phyloP scores from a whole-genome alignment of 2,797 vertebrate genomes.

The Tragelaphus oryx region DNA sequence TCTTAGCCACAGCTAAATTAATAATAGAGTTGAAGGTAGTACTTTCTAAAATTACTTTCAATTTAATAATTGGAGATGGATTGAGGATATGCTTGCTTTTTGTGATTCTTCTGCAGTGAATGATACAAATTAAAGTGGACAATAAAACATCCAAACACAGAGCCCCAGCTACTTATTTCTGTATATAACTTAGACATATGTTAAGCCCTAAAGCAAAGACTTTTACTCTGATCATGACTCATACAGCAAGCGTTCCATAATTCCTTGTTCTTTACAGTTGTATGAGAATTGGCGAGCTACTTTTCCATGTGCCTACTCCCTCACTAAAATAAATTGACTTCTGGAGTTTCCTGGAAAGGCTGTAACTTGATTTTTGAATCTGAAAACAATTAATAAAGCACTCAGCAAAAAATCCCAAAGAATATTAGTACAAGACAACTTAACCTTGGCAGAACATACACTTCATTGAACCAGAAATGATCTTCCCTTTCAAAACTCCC shows the following conservation, averaged over 20 bases:
- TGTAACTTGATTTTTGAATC: slow-evolving; percentile 60
- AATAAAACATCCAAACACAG: slow-evolving; percentile 74
- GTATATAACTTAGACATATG: slow-evolving; percentile 44
- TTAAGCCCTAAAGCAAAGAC: slow-evolving; percentile 62
- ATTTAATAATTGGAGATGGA: slow-evolving; percentile 82
- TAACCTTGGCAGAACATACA: slow-evolving; percentile 23
- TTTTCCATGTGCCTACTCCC: slow-evolving; percentile 8
- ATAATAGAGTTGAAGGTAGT: slow-evolving; percentile 77
- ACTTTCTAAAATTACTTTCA: slow-evolving; percentile 81
- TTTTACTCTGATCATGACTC: slow-evolving; percentile 54
- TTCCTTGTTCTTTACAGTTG: slow-evolving; percentile 60
- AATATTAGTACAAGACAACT: slow-evolving; percentile 45
- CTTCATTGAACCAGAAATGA: slow-evolving; percentile 44
- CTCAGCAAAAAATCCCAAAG: slow-evolving; percentile 33
- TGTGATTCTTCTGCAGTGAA: slow-evolving; percentile 71
- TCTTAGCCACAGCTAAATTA: slow-evolving; percentile 82
- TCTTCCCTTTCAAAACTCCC: slow-evolving; percentile 31
- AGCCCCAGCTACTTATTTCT: slow-evolving; percentile 59
- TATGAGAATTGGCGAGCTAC: slow-evolving; percentile 53
- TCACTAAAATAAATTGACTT: slow-evolving; percentile 52
- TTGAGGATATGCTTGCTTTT: slow-evolving; percentile 68
- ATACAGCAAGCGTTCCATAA: slow-evolving; percentile 58
- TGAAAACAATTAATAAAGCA: slow-evolving; percentile 50
- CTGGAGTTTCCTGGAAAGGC: slow-evolving; percentile 58
- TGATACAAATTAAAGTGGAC: slow-evolving; percentile 76